Conservation (phyloP, 2,888 invertebrate genomes). For the Trisateles emortualis region DNA sequence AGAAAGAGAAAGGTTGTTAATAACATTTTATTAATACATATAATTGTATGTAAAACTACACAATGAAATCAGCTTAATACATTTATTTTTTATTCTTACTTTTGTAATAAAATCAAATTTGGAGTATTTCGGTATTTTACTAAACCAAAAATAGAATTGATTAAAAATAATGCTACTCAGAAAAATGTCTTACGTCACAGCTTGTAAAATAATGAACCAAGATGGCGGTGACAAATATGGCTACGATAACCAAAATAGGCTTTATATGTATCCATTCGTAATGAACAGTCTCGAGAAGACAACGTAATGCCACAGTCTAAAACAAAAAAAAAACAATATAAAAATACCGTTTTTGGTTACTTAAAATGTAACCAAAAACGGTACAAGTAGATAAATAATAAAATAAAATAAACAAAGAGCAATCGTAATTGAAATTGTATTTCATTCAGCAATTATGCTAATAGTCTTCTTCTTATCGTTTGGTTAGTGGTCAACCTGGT, state of each 20-base stretch:
- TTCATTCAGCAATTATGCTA: no score
- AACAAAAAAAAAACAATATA: slow-evolving; percentile 22
- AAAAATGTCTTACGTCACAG: slow-evolving; percentile 19
- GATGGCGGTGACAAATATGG: slow-evolving; percentile 3
- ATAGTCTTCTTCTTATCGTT: no score
- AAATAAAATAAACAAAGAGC: no score
- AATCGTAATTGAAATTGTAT: no score
- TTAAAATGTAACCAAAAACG: no score
- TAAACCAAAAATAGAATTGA: not conserved
- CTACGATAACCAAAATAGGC: slow-evolving; percentile 35
- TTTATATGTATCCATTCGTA: slow-evolving; percentile 44
- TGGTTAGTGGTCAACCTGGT: no score
- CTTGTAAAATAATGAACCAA: slow-evolving; percentile 10
- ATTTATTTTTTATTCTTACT: no score
- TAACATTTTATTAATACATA: not conserved
- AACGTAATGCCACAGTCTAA: slow-evolving; percentile 58
- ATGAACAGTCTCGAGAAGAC: slow-evolving; percentile 55
- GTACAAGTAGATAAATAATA: no score
- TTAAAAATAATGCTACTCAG: not conserved
- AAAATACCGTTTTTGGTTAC: no score
- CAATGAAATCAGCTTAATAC: no score
- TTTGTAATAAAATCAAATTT: no score
- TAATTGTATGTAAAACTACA: no score
- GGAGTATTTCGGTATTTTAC: not conserved
- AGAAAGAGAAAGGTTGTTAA: not conserved